Evolutionary conservation across 2,113 vertebrate genomes (phyloP).

Genomic region (Oncorhynchus kisutch): DNA sequence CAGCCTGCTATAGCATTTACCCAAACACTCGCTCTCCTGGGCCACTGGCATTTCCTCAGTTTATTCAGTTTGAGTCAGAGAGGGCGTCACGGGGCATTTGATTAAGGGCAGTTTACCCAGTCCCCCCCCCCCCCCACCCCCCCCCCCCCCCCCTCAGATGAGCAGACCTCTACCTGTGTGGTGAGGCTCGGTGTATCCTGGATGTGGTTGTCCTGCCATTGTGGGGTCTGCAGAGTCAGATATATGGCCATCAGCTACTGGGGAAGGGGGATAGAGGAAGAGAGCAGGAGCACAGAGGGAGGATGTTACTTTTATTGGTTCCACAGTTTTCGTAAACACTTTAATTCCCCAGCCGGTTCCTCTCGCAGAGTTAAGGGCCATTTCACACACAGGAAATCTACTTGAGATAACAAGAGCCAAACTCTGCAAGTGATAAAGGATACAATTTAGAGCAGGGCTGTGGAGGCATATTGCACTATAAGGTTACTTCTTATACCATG

Average conservation of each 20-base stretch:
- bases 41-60: neutral
- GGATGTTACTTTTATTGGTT: no score
- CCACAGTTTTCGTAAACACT: constrained; percentile 24
- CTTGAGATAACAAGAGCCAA: neutral
- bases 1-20: constrained; percentile 13
- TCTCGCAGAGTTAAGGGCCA: neutral
- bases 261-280: constrained; percentile 4
- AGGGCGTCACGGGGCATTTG: no score
- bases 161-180: constrained; percentile 23
- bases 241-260: constrained; percentile 27
- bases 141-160: neutral
- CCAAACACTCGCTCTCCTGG: constrained; percentile 5
- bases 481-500: no score
- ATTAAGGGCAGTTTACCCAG: no score
- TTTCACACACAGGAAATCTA: neutral
- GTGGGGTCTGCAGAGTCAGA: constrained; percentile 21
- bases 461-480: no score
- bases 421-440: neutral
- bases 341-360: constrained; percentile 6
- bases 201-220: constrained; percentile 15
- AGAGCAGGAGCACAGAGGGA: neutral
- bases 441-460: no score
- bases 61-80: no score
- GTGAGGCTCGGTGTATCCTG: neutral
- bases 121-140: no score